Evolutionary conservation across 2,888 invertebrate genomes (phyloP).

Genomic region (Napeogenes inachia): DNA sequence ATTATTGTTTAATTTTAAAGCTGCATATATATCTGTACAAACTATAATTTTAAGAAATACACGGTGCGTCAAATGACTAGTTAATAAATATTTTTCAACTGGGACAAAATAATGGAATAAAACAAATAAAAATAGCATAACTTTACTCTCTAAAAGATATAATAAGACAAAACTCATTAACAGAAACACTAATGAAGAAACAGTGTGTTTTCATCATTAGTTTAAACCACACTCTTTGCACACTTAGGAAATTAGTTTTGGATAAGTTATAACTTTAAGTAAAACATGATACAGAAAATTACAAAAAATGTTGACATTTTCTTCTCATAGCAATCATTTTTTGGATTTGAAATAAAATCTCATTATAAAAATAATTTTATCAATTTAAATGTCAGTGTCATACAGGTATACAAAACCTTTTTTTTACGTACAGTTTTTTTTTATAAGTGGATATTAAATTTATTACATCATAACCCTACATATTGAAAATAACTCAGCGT

Average conservation of each 20-base stretch:
- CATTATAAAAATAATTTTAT: too few relatives aligned
- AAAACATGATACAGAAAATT: too few relatives aligned
- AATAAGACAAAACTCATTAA: constrained; percentile 2
- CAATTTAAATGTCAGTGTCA: too few relatives aligned
- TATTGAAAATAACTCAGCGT: constrained; percentile 5
- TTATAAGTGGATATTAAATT: neutral
- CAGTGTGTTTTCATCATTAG: constrained; percentile 10
- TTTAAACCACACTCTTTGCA: neutral
- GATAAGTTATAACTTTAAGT: neutral
- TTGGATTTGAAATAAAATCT: too few relatives aligned
- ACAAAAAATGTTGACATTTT: too few relatives aligned
- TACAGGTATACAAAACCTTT: too few relatives aligned
- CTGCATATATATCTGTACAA: too few relatives aligned
- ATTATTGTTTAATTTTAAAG: too few relatives aligned
- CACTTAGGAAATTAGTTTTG: constrained; percentile 7
- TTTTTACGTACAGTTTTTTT: neutral
- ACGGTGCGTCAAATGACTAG: too few relatives aligned
- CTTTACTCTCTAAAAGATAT: neutral
- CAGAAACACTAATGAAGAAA: constrained; percentile 7
- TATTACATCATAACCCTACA: neutral
- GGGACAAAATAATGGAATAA: neutral
- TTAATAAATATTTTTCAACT: too few relatives aligned
- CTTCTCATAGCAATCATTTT: too few relatives aligned
- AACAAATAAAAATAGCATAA: constrained; percentile 1
- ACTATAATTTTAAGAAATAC: too few relatives aligned